Evolutionary conservation across 1,140 invertebrate species (phyloP), one percentile per base, ranked within the genome.

Genomic region (Ceratoteleas bidentatus): DNA sequence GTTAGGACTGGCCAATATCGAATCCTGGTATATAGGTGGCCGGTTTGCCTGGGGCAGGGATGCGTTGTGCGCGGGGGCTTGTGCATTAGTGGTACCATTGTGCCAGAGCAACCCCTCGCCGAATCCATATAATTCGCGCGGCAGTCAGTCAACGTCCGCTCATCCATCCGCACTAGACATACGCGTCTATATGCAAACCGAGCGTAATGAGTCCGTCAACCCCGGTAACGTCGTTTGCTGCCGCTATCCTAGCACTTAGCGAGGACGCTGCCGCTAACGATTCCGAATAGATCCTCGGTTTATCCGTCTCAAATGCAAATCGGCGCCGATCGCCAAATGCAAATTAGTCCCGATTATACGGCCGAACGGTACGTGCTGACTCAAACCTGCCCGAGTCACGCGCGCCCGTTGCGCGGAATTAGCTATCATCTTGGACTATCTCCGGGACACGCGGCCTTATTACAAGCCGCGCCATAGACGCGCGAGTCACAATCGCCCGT

Each of bases 11-110:
- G 85, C 88, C 89, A 89, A 90, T 90, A 90, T 90, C 88, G 88
- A 88, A 88, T 87, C 81, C 85, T 84, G 38, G 74, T 85, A 81
- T 87, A 89, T 88, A 88, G 86, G 85, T 75, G 86, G 87, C 86
- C 53, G 86, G 87, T 88, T 90, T 86, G 88, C 87, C 88, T 79
- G 85, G 53, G 82, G 76, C 66, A 76, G 60, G 81, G 76, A 80
- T 34, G 58, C 56, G 78, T 83, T 84, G 73, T 75, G 74, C 77
- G 57, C 76, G 83, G 83, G 86, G 81, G 87, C 86, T 87, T 85
- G 88, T 90, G 88, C 90, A 91, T 91, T 91, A 91, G 90, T 88
- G 87, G 88, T 85, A 88, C 88, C 83, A 91, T 91, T 91, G 90
- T 91, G 85, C 85, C 83, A 64, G 69, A 32, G 85, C 84, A 81